Evolutionary conservation across 2,113 vertebrate species (phyloP), one percentile per base, ranked within the genome.

Genomic region (Procavia capensis): DNA sequence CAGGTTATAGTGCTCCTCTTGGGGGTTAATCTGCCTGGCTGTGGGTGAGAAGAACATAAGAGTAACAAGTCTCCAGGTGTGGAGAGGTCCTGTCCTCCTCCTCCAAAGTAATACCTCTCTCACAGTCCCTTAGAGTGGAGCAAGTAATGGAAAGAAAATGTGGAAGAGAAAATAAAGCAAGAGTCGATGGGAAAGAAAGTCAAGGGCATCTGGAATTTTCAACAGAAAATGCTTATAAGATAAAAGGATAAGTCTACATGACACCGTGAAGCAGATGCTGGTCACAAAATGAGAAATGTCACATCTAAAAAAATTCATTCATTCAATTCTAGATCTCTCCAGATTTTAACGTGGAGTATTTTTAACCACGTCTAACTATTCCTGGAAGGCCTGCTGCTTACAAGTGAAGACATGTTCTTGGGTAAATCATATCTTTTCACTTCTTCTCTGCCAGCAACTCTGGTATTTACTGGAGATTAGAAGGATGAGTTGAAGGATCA

Each of bases 361-460:
- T 50, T 43, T 13, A 78, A 34, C 2, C 17, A 0, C 61, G 43
- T 29, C 31, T 59, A 74, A 27, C 29, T 91, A 93, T 84, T 91
- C 10, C 22, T 75, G 81, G 64, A 41, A 43, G 22, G 6, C 6
- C 31, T 27, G 9, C 34, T 92, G 79, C 9, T 24, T 84, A 43
- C 5, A n/a, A 90, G 91, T 59, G n/a, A 61, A 91, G 88, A 6
- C 20, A 2, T 39, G 3, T 63, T 63, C 72, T 94, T 64, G 25
- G 80, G 80, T 43, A 92, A 95, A 75, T 90, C 25, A 85, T 36
- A 70, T 87, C 41, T 47, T 41, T 88, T 86, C 29, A 45, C 22
- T 2, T n/a, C 8, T 85, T 88, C 43, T 90, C 47, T 90, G 72
- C 68, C 64, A 61, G 43, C 34, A 27, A 2, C 34, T 25, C 45